A percentile compares a stretch with the other conserved stretches of the same genome.
These are phyloP conservation scores for honey bee (Apis mellifera) DNA, from an alignment of 1,140 invertebrate species.

Conservation along the genomic window Amel_HAv3.1 CM009933.2:7340501-7341000, in stretches of 20 bases:
- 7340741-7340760: too few species aligned
- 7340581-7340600: too few species aligned
- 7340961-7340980: conserved; percentile 33
- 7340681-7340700: too few species aligned
- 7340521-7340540: too few species aligned
- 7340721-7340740: conserved; percentile 24
- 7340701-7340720: neutral
- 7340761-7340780: too few species aligned
- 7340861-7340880: neutral
- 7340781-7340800: neutral
- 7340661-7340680: too few species aligned
- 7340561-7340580: too few species aligned
- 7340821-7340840: neutral
- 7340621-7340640: too few species aligned
- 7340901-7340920: neutral
- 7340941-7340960: conserved; percentile 3
- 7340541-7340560: too few species aligned
- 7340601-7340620: too few species aligned
- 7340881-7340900: neutral
- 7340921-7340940: neutral
- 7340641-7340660: too few species aligned
- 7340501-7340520: too few species aligned
- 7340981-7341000: conserved; percentile 9
- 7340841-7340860: neutral
- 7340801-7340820: neutral